Conservation (phyloP, 2,113 vertebrate genomes). For the Gymnogyps californianus region DNA sequence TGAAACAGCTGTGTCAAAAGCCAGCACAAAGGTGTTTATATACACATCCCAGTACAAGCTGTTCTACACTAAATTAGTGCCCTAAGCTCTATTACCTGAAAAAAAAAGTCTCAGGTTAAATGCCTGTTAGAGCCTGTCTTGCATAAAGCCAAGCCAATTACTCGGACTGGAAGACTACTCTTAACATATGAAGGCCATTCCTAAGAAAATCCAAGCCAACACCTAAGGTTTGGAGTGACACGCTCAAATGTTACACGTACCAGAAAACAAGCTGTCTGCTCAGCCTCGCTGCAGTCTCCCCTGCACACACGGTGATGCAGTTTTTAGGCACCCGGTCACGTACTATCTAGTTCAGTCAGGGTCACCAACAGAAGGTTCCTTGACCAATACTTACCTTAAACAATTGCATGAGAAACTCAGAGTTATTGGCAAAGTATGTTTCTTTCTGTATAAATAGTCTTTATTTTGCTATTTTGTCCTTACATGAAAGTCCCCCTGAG, state of each 20-base stretch:
- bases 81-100: background rate
- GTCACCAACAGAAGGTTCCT: background rate
- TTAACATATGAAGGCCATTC: background rate
- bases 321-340: background rate
- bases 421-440: background rate
- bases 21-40: background rate
- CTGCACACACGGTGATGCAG: background rate
- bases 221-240: background rate
- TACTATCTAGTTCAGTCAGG: background rate
- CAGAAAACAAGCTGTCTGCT: background rate
- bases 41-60: background rate
- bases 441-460: background rate
- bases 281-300: background rate
- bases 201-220: background rate
- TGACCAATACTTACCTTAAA: background rate
- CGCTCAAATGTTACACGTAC: rapidly evolving
- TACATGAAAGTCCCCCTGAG: background rate
- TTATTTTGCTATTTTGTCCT: background rate
- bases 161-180: background rate
- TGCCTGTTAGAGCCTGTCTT: background rate
- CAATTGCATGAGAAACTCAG: background rate
- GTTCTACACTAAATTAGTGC: background rate
- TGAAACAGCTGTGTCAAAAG: background rate
- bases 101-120: background rate
- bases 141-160: background rate